Evolutionary conservation across 2,888 invertebrate genomes (phyloP).

Genomic region (Dicycla oo): DNA sequence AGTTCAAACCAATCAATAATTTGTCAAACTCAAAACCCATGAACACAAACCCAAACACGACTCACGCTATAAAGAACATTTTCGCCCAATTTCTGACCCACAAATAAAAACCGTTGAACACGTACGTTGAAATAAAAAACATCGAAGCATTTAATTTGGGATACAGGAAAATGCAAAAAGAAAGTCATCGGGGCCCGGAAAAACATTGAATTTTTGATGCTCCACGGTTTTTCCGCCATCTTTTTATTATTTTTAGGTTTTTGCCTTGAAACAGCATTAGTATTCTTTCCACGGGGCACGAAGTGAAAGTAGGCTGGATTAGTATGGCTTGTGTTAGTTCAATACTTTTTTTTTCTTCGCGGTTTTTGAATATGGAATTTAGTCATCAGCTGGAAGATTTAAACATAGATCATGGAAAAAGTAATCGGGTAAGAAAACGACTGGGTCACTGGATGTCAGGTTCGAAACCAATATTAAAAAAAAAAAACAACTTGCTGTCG

Average conservation of each 20-base stretch:
- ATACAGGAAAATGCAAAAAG: constrained; percentile 45
- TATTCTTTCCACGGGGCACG: constrained; percentile 24
- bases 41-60: not conserved
- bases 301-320: not conserved
- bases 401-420: too few species aligned
- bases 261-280: constrained; percentile 21
- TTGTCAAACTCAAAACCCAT: not conserved
- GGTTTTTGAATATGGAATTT: too few species aligned
- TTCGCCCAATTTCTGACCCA: constrained; percentile 1
- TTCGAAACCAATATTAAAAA: too few species aligned
- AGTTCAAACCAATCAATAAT: not conserved
- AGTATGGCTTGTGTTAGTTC: constrained; percentile 5
- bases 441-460: too few species aligned
- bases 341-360: not conserved
- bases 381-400: too few species aligned
- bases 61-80: not conserved
- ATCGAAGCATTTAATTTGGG: constrained; percentile 49
- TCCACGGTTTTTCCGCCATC: constrained; percentile 4
- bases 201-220: constrained; percentile 54
- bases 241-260: constrained; percentile 28
- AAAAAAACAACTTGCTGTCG: too few species aligned
- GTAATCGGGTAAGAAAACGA: too few species aligned
- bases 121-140: constrained; percentile 45
- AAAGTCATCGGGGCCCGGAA: constrained; percentile 44
- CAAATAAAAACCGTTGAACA: constrained; percentile 22